phyloP scores from a whole-genome alignment of 1,140 invertebrate genomes.

The Drosophila persimilis region DNA sequence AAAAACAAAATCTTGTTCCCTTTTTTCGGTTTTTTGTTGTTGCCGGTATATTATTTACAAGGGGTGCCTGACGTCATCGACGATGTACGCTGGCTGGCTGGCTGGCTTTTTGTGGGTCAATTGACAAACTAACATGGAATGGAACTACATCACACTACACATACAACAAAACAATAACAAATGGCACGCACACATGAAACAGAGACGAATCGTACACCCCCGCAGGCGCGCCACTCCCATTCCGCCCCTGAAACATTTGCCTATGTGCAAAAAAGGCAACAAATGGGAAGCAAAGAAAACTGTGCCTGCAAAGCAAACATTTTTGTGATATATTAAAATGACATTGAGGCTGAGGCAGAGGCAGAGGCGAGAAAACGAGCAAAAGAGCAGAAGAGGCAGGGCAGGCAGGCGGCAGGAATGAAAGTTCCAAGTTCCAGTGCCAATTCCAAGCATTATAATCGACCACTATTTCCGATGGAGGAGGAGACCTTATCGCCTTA shows the following conservation, averaged over 20 bases:
- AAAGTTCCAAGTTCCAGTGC: slow-evolving; percentile 1
- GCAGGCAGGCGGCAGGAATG: slow-evolving; percentile 28
- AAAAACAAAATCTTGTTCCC: slow-evolving; percentile 27
- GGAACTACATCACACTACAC: no score
- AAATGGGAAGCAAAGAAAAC: slow-evolving; percentile 63
- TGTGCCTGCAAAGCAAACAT: slow-evolving; percentile 45
- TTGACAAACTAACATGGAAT: slow-evolving; percentile 55
- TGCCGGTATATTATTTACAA: slow-evolving; percentile 62
- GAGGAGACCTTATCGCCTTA: slow-evolving; percentile 47
- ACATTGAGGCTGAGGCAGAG: slow-evolving; percentile 47
- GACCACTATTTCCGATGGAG: not conserved
- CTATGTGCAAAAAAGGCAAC: slow-evolving; percentile 64
- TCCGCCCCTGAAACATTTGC: slow-evolving; percentile 28
- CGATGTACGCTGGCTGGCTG: slow-evolving; percentile 44
- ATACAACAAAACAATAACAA: slow-evolving; percentile 54
- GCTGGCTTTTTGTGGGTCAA: slow-evolving; percentile 61
- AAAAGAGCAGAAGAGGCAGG: slow-evolving; percentile 25
- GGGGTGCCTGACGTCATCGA: slow-evolving; percentile 61
- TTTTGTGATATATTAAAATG: slow-evolving; percentile 75
- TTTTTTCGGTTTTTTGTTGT: slow-evolving; percentile 24
- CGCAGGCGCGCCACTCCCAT: not conserved
- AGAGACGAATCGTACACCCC: slow-evolving; percentile 24
- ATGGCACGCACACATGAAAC: slow-evolving; percentile 31
- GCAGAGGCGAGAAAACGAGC: slow-evolving; percentile 30
- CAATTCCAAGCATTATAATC: slow-evolving; percentile 28